phyloP scores from a whole-genome alignment of 2,113 vertebrate species.

The Vombatus ursinus region DNA sequence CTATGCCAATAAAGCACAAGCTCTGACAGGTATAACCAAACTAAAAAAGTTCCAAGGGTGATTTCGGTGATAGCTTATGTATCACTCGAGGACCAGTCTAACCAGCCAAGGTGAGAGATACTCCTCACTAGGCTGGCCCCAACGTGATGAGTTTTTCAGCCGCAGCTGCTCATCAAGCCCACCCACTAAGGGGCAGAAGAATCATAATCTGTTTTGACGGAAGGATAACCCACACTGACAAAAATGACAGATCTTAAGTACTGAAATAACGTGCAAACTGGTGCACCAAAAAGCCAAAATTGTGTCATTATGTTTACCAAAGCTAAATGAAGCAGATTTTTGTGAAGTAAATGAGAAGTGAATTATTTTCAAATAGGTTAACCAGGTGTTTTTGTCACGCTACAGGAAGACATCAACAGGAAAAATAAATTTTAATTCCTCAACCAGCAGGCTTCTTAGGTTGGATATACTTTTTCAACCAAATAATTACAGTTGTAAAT shows the following conservation, averaged over 20 bases:
- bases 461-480: constrained; percentile 48
- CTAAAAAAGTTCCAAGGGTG: too few species aligned
- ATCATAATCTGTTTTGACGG: too few species aligned
- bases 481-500: neutral
- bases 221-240: neutral
- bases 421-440: neutral
- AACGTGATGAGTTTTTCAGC: too few species aligned
- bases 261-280: neutral
- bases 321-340: constrained; percentile 55
- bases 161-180: too few species aligned
- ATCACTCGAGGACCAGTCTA: too few species aligned
- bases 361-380: constrained; percentile 50
- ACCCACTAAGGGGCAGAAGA: too few species aligned
- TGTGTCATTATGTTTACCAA: constrained; percentile 41
- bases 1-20: too few species aligned
- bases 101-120: too few species aligned
- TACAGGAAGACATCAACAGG: neutral
- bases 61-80: too few species aligned
- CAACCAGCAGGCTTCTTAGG: constrained; percentile 4
- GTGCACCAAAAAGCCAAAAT: neutral
- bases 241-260: neutral
- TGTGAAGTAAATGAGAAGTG: constrained; percentile 41
- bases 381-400: constrained; percentile 27
- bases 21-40: too few species aligned
- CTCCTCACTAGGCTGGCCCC: too few species aligned